Evolutionary conservation across 2,797 vertebrate species (phyloP).

Genomic region (Rhinophrynus dorsalis): DNA sequence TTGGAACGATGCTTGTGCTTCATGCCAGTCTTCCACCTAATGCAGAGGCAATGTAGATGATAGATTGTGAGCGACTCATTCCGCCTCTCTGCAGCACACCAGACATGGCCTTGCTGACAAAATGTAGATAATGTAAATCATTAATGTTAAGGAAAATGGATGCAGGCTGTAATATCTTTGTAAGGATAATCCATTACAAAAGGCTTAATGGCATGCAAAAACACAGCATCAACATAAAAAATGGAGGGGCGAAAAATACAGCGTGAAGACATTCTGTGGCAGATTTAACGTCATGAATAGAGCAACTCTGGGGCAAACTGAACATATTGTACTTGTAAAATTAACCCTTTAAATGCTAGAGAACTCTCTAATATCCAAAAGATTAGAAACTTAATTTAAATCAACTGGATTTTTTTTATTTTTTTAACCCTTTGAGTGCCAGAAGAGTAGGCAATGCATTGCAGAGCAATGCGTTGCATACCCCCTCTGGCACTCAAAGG

Average conservation of each 20-base stretch:
- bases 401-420: too few species aligned
- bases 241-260: not conserved
- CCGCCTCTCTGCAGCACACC: slow-evolving; percentile 51
- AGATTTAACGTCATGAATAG: too few species aligned
- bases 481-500: too few species aligned
- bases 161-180: slow-evolving; percentile 21
- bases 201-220: not conserved
- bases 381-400: too few species aligned
- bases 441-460: too few species aligned
- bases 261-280: too few species aligned
- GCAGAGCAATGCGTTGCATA: too few species aligned
- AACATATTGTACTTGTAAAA: too few species aligned
- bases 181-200: slow-evolving; percentile 33
- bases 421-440: too few species aligned
- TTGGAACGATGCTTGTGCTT: slow-evolving; percentile 63
- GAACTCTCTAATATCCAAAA: too few species aligned
- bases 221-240: not conserved
- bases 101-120: slow-evolving; percentile 11
- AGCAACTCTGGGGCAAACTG: too few species aligned
- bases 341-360: too few species aligned
- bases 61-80: slow-evolving; percentile 18
- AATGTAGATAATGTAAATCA: slow-evolving; percentile 35
- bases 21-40: slow-evolving; percentile 68
- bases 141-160: slow-evolving; percentile 43
- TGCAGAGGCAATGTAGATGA: slow-evolving; percentile 59